Percentiles rank a stretch among this genome's conserved stretches.
Conservation (phyloP, 2,113 vertebrate species). For the Odontesthes bonariensis region DNA sequence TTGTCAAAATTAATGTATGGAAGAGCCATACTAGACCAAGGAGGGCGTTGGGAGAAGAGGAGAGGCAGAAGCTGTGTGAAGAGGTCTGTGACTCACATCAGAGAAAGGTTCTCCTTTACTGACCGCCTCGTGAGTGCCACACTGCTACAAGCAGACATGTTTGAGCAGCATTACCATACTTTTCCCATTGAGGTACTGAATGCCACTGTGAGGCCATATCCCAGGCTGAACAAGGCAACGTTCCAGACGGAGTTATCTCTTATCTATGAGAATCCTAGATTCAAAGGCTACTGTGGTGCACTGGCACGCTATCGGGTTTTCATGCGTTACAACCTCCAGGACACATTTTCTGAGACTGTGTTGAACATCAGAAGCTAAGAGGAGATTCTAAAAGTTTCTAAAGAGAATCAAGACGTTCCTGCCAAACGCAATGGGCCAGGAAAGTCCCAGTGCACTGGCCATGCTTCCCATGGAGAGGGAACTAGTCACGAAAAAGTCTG, state of each 20-base stretch:
- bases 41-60: no score
- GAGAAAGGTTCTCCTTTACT: no score
- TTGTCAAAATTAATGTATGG: no score
- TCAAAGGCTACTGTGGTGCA: not conserved
- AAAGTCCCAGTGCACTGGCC: not conserved
- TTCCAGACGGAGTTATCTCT: not conserved
- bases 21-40: no score
- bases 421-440: not conserved
- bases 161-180: not conserved
- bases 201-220: not conserved
- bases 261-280: not conserved
- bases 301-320: not conserved
- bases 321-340: not conserved
- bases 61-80: no score
- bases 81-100: no score
- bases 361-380: not conserved
- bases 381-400: not conserved
- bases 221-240: not conserved
- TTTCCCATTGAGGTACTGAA: no score
- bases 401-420: not conserved
- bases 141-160: not conserved
- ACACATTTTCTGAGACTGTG: not conserved
- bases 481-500: not conserved
- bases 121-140: no score
- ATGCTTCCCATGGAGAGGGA: not conserved